Conservation (phyloP, 2,113 vertebrate species). For the Rynchops niger region DNA sequence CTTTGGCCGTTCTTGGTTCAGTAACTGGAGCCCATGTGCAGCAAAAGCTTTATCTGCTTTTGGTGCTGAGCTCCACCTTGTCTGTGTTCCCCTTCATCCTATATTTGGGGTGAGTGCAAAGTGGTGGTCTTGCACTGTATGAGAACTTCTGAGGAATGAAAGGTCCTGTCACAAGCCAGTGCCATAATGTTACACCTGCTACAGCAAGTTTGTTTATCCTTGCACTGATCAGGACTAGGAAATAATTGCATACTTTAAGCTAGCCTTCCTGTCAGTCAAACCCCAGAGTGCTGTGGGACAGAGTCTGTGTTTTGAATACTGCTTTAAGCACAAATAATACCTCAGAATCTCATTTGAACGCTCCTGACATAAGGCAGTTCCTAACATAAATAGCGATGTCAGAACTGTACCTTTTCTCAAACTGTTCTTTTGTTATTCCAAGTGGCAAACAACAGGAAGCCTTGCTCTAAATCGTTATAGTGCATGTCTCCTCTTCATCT, state of each 20-base stretch:
- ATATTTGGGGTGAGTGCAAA: not conserved
- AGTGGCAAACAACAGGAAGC: not conserved
- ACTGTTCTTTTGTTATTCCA: not conserved
- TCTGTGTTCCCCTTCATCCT: fast-evolving
- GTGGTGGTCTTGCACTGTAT: not conserved
- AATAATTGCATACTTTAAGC: not conserved
- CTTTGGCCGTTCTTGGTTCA: not conserved
- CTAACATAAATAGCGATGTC: not conserved
- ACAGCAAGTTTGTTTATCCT: not conserved
- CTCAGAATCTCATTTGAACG: not conserved
- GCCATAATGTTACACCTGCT: not conserved
- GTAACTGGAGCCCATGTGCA: not conserved
- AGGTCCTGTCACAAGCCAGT: not conserved
- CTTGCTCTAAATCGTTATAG: not conserved
- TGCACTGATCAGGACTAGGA: not conserved
- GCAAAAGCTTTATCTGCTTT: not conserved
- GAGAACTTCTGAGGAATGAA: not conserved
- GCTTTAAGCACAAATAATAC: not conserved
- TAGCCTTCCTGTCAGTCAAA: not conserved
- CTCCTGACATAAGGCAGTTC: not conserved
- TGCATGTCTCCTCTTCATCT: not conserved
- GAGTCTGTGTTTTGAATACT: not conserved
- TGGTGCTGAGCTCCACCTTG: not conserved
- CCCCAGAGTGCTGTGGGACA: not conserved
- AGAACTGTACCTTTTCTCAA: not conserved